phyloP scores from a whole-genome alignment of 2,113 vertebrate genomes.

The Baryphthengus martii region DNA sequence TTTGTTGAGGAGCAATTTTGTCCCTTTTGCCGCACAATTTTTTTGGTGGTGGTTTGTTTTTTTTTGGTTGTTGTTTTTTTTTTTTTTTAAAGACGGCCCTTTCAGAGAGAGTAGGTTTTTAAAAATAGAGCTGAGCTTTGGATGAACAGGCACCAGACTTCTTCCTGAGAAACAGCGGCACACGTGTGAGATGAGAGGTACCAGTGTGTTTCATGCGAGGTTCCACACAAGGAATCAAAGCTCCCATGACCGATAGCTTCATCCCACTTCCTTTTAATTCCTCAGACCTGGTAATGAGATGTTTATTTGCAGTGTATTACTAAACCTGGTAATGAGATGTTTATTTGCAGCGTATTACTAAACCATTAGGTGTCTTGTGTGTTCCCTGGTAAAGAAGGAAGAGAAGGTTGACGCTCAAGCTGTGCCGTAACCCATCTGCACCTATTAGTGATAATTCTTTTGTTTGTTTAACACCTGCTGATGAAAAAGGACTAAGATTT shows the following conservation, averaged over 20 bases:
- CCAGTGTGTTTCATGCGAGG: neutral
- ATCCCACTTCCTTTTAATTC: neutral
- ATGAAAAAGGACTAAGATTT: neutral
- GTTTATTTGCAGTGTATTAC: neutral
- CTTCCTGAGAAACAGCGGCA: neutral
- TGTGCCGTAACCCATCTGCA: neutral
- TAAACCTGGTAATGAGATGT: neutral
- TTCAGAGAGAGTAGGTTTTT: conserved; percentile 42
- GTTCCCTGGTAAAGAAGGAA: neutral
- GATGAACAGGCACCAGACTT: conserved; percentile 12
- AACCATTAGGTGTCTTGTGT: neutral
- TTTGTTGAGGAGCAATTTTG: conserved; percentile 68
- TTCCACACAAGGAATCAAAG: neutral
- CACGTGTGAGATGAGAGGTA: neutral
- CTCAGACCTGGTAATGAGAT: neutral
- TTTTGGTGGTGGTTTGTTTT: neutral
- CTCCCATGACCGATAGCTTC: neutral
- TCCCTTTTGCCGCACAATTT: conserved; percentile 54
- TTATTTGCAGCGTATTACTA: neutral
- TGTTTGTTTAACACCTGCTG: neutral
- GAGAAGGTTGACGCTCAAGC: neutral
- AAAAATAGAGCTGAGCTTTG: conserved; percentile 6
- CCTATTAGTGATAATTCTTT: neutral
- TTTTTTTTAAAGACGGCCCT: conserved; percentile 21
- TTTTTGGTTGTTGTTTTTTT: neutral